Evolutionary conservation across 2,888 invertebrate species (phyloP).

Genomic region (Tethea ocularis): DNA sequence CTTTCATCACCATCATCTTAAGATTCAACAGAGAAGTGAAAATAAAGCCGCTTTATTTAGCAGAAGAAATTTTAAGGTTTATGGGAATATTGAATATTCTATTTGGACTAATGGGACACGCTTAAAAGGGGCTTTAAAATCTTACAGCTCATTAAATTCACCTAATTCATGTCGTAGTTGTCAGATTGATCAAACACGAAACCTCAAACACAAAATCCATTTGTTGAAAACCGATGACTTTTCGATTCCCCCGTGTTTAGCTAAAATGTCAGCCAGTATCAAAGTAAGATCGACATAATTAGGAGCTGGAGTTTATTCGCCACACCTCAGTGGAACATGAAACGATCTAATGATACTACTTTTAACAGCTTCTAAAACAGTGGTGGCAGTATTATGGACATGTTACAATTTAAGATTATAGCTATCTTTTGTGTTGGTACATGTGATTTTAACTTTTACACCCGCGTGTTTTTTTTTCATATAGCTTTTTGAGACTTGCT

Average conservation of each 20-base stretch:
- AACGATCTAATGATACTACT: neutral
- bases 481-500: too few relatives aligned
- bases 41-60: too few relatives aligned
- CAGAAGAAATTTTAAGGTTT: too few relatives aligned
- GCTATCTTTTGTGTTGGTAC: neutral
- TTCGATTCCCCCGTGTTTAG: conserved; percentile 23
- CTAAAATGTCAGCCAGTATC: conserved; percentile 51
- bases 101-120: too few relatives aligned
- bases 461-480: too few relatives aligned
- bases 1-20: too few relatives aligned
- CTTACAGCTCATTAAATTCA: neutral
- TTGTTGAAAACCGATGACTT: conserved; percentile 13
- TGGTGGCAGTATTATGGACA: neutral
- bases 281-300: conserved; percentile 51
- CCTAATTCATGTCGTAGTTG: neutral
- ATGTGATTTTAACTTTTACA: conserved; percentile 1
- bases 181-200: neutral
- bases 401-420: neutral
- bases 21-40: too few relatives aligned
- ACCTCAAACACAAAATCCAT: neutral
- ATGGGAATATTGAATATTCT: too few relatives aligned
- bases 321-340: conserved; percentile 19
- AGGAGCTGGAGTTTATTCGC: conserved; percentile 39
- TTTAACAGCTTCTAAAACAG: neutral
- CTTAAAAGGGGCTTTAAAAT: neutral